These are phyloP conservation scores for Miichthys miiuy DNA, from an alignment of 2,797 vertebrate species.

Conservation along the genomic window DNA sequence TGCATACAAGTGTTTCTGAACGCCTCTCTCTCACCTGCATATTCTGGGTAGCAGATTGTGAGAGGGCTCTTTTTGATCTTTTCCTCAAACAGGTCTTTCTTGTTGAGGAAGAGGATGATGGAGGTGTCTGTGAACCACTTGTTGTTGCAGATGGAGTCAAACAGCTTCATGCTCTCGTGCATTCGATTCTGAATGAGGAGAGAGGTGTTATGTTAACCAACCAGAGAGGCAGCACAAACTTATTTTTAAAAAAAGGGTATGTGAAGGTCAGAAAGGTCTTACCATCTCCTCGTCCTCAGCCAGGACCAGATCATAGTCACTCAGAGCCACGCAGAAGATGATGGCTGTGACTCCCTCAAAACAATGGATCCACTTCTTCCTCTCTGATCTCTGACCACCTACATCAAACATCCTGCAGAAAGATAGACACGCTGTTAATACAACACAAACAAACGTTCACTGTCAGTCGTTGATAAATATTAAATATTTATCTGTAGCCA, in stretches of 20 bases:
- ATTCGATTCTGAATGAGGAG: slow-evolving; percentile 91
- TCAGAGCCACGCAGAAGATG: slow-evolving; percentile 98
- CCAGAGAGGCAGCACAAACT: too few relatives aligned
- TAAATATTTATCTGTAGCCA: background rate
- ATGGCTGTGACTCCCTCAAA: slow-evolving; percentile 99
- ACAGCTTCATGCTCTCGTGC: slow-evolving; percentile 99
- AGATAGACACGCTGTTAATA: slow-evolving; percentile 28
- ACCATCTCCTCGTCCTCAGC: slow-evolving; percentile 99
- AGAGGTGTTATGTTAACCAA: background rate
- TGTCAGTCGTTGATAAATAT: background rate
- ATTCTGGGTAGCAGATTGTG: slow-evolving; percentile 98
- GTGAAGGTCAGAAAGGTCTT: background rate
- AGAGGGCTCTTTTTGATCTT: slow-evolving; percentile 98
- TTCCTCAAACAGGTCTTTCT: slow-evolving; percentile 99
- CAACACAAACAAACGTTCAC: background rate
- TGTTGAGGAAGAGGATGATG: slow-evolving; percentile 99
- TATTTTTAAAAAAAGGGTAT: background rate
- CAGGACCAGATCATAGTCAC: slow-evolving; percentile 97
- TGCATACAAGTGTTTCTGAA: slow-evolving; percentile 3
- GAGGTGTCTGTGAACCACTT: slow-evolving; percentile 99
- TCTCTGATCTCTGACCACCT: slow-evolving; percentile 97
- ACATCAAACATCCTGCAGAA: slow-evolving; percentile 97
- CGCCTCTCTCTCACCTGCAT: slow-evolving; percentile 87
- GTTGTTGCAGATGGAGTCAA: slow-evolving; percentile 99
- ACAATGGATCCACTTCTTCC: slow-evolving; percentile 99